Conservation (phyloP, 2,113 vertebrate species). For the Corynorhinus townsendii region DNA sequence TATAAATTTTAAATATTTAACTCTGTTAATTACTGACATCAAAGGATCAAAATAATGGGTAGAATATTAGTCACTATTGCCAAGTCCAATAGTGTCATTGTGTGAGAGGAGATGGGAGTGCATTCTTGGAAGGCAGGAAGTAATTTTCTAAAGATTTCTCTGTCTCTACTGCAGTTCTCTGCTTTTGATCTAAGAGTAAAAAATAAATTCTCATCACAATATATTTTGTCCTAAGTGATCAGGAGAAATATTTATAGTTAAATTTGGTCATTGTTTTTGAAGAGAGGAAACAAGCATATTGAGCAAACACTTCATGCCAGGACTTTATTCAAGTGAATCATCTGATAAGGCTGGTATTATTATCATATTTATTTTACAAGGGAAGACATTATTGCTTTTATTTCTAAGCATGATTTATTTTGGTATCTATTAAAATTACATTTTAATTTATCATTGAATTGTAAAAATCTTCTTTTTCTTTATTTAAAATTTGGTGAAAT, state of each 20-base stretch:
- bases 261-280: neutral
- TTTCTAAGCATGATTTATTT: neutral
- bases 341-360: neutral
- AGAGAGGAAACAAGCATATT: neutral
- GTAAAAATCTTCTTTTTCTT: neutral
- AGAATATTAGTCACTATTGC: neutral
- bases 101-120: neutral
- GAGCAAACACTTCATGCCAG: neutral
- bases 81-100: neutral
- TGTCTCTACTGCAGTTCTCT: neutral
- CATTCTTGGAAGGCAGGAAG: neutral
- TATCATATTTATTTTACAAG: neutral
- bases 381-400: neutral
- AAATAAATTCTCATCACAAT: neutral
- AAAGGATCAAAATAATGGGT: neutral
- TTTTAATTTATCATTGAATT: neutral
- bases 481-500: neutral
- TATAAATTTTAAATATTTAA: neutral
- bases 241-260: neutral
- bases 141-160: neutral
- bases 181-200: constrained; percentile 15
- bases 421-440: neutral
- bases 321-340: neutral
- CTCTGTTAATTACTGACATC: neutral
- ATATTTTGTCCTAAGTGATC: neutral